A percentile compares a stretch with the other conserved stretches of the same genome.
These are phyloP conservation scores for Okapia johnstoni DNA, from an alignment of 2,113 vertebrate genomes.

Conservation along the genomic window DNA sequence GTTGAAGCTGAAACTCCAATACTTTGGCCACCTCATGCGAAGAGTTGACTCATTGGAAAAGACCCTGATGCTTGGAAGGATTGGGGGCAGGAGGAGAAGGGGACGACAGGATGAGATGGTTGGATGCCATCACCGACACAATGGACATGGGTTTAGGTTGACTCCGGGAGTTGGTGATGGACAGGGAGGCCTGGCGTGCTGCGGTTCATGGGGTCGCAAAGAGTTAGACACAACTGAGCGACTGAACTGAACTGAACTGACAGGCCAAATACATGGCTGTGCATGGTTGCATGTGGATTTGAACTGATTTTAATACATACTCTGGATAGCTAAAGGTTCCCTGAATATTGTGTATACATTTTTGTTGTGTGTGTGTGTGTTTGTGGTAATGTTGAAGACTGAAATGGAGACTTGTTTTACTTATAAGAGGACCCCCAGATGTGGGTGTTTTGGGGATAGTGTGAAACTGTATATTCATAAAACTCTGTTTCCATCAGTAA, in stretches of 20 bases:
- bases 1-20: too few species aligned
- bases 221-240: too few species aligned
- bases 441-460: background rate
- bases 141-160: too few species aligned
- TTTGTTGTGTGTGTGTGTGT: background rate
- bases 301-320: background rate
- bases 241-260: background rate
- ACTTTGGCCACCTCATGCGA: too few species aligned
- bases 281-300: background rate
- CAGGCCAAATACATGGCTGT: background rate
- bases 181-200: too few species aligned
- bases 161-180: too few species aligned
- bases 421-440: background rate
- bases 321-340: background rate
- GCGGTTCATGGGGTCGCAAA: too few species aligned
- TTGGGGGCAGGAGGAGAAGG: too few species aligned
- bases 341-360: background rate
- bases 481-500: background rate
- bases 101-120: too few species aligned
- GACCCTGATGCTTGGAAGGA: too few species aligned
- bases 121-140: too few species aligned
- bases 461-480: background rate
- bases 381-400: background rate
- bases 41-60: too few species aligned
- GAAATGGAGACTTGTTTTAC: background rate